These are phyloP conservation scores for Aphaenogaster floridana DNA, from an alignment of 1,140 invertebrate genomes.

Conservation along the genomic window DNA sequence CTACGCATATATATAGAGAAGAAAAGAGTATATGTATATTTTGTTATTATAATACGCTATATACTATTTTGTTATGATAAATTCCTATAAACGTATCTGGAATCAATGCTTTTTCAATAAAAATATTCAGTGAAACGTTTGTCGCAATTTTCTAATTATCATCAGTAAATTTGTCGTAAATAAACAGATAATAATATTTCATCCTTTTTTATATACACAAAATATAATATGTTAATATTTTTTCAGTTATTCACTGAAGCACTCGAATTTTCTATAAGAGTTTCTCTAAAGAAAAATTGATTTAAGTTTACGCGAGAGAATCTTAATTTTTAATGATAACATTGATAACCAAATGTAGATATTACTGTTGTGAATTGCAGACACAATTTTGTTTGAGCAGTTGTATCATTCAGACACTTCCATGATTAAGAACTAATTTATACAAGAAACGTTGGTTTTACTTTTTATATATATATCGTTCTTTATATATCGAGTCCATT, in stretches of 20 bases:
- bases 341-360: constrained; percentile 9
- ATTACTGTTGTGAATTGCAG: not conserved
- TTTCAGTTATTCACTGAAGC: not conserved
- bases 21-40: not conserved
- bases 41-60: not conserved
- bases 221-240: not conserved
- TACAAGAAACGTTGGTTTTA: not conserved
- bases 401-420: not conserved
- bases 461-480: not conserved
- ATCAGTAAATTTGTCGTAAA: not conserved
- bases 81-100: not conserved
- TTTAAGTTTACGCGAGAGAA: not conserved
- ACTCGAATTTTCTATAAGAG: not conserved
- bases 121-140: not conserved
- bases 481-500: not conserved
- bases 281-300: not conserved
- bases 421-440: not conserved
- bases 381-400: constrained; percentile 32
- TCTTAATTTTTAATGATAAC: not conserved
- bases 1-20: not conserved
- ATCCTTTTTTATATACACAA: not conserved
- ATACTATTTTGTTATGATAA: not conserved
- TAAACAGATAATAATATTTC: not conserved
- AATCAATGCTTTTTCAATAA: not conserved
- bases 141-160: not conserved